These are phyloP conservation scores for Leptodactylus fallax DNA, from an alignment of 2,797 vertebrate genomes.

Conservation along the genomic window DNA sequence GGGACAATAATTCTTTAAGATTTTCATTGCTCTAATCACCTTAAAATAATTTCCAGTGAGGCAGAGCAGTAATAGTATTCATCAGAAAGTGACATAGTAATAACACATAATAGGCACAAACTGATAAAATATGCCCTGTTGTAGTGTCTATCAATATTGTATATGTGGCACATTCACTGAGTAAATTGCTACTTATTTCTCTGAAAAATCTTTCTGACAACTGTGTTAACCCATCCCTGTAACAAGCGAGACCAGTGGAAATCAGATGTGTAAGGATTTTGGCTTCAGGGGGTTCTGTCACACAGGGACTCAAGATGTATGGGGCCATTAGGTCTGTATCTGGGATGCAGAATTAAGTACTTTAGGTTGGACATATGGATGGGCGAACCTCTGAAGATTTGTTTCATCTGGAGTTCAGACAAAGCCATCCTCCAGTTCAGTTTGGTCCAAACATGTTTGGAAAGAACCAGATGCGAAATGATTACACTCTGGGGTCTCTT, in stretches of 20 bases:
- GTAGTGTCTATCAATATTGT: slow-evolving; percentile 10
- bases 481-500: too few relatives aligned
- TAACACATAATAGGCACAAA: background rate
- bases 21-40: slow-evolving; percentile 1
- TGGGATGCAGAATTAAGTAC: too few relatives aligned
- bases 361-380: too few relatives aligned
- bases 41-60: background rate
- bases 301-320: too few relatives aligned
- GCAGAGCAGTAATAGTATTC: background rate
- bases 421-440: too few relatives aligned
- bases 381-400: too few relatives aligned
- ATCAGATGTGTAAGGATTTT: background rate
- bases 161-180: background rate
- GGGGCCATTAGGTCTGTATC: too few relatives aligned
- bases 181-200: background rate
- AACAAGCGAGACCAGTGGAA: background rate
- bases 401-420: too few relatives aligned
- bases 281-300: background rate
- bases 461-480: too few relatives aligned
- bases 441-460: too few relatives aligned
- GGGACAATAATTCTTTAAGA: background rate
- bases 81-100: slow-evolving; percentile 10
- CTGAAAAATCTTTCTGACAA: slow-evolving; percentile 1
- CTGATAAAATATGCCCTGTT: background rate
- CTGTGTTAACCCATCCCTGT: background rate